Evolutionary conservation across 1,140 invertebrate species (phyloP), one percentile per base, ranked within the genome.

Genomic region (Drosophila punjabiensis): DNA sequence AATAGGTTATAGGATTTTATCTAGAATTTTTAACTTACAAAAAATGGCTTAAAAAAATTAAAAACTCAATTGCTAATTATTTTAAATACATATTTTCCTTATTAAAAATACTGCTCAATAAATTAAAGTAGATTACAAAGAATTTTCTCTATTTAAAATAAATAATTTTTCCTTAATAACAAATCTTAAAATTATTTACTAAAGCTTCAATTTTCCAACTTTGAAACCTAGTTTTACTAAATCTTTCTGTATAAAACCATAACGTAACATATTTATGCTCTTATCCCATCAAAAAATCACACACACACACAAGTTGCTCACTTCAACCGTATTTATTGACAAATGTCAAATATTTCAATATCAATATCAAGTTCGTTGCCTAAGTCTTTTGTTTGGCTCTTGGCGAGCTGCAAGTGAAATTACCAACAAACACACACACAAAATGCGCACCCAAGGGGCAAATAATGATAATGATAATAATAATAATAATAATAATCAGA

Each of bases 301-400:
- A 67, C 30, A 30, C 4, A 24, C 43, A 13, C 59, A 67, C 30
- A 18, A 33, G n/a, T 43, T 43, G n/a, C n/a, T 47, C 11, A 30
- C 14, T 18, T 13, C 20, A 5, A 20, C 7, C 4, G 13, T 18
- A 16, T n/a, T 55, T 53, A 28, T 69, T 62, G 47, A 70, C 66
- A 71, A 76, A 81, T 82, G 71, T 65, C 64, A 79, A 69, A 63
- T 82, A 89, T 90, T 90, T 90, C 86, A 90, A 86, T 90, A 89
- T 85, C 85, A 89, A 89, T 89, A 90, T 82, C 87, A 90, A 90
- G 86, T 90, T 90, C 82, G 86, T 90, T 90, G 86, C 86, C 73
- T 80, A 90, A 90, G 82, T 90, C 86, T 90, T 86, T 89, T 86
- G 86, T 90, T 86, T 81, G 43, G 28, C 48, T 50, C 30, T 50